Conservation (phyloP, 2,888 invertebrate genomes). For the Pseudoips prasinana region DNA sequence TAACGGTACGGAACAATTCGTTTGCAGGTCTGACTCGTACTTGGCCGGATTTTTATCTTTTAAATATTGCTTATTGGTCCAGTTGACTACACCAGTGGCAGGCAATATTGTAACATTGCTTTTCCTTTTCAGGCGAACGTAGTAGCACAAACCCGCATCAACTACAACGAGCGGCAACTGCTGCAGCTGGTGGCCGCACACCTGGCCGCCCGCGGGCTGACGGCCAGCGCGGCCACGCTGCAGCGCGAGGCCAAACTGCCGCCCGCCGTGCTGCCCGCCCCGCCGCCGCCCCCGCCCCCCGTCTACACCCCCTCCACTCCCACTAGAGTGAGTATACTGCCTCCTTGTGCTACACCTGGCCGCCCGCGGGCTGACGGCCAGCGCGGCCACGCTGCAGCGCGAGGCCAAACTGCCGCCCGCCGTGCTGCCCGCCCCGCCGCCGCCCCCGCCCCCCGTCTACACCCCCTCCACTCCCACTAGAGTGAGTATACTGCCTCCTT, state of each 20-base stretch:
- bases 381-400: slow-evolving; percentile 87
- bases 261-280: slow-evolving; percentile 64
- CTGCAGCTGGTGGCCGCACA: slow-evolving; percentile 96
- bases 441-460: slow-evolving; percentile 77
- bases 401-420: slow-evolving; percentile 88
- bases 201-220: slow-evolving; percentile 88
- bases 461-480: slow-evolving; percentile 77
- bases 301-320: slow-evolving; percentile 80
- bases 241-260: slow-evolving; percentile 89
- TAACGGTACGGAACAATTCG: too few relatives aligned
- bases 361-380: slow-evolving; percentile 87
- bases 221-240: slow-evolving; percentile 87
- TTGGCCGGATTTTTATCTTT: too few relatives aligned
- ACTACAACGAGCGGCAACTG: slow-evolving; percentile 96
- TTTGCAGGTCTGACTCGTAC: too few relatives aligned
- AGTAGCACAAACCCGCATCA: slow-evolving; percentile 97
- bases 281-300: slow-evolving; percentile 71
- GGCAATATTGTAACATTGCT: too few relatives aligned
- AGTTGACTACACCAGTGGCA: too few relatives aligned
- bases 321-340: slow-evolving; percentile 66
- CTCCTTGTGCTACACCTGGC: slow-evolving; percentile 93
- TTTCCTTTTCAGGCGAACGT: slow-evolving; percentile 88
- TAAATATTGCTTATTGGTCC: too few relatives aligned
- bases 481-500: too few relatives aligned
- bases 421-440: slow-evolving; percentile 45